Conservation (phyloP, 1,140 invertebrate species). For the Pomacea maculata region DNA sequence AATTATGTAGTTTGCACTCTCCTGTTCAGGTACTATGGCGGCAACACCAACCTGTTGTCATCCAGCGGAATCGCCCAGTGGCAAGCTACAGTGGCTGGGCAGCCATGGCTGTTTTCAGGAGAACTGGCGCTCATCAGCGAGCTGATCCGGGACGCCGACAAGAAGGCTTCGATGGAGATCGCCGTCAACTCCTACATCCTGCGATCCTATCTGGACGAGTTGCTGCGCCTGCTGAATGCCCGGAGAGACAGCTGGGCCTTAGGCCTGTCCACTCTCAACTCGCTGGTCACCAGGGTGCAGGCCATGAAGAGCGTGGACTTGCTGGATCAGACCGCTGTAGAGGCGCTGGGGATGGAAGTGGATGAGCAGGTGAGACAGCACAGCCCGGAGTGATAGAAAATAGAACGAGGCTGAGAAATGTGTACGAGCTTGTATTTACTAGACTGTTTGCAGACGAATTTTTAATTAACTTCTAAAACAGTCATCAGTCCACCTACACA, state of each 20-base stretch:
- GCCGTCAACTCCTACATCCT: conserved; percentile 18
- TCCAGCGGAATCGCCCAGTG: conserved; percentile 7
- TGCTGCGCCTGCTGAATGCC: conserved; percentile 2
- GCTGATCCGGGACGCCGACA: conserved; percentile 14
- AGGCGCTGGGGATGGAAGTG: conserved; percentile 16
- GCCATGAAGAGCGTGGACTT: not conserved
- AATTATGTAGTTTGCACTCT: not conserved
- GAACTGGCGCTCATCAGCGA: conserved; percentile 17
- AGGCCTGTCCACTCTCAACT: not conserved
- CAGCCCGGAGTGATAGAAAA: no score
- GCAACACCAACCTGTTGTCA: conserved; percentile 22
- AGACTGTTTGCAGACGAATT: no score
- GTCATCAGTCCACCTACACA: no score
- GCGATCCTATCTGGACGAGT: conserved; percentile 8
- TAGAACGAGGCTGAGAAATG: no score
- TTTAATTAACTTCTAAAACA: no score
- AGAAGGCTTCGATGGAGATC: conserved; percentile 16
- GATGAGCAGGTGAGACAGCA: not conserved
- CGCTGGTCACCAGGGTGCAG: conserved; percentile 1
- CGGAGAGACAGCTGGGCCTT: not conserved
- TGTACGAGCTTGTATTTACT: no score
- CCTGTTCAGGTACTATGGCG: not conserved
- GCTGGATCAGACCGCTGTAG: conserved; percentile 13
- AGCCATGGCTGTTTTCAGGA: conserved; percentile 29
- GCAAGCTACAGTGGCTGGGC: conserved; percentile 18